phyloP scores from a whole-genome alignment of 2,888 invertebrate genomes.

The Nomada goodeniana region DNA sequence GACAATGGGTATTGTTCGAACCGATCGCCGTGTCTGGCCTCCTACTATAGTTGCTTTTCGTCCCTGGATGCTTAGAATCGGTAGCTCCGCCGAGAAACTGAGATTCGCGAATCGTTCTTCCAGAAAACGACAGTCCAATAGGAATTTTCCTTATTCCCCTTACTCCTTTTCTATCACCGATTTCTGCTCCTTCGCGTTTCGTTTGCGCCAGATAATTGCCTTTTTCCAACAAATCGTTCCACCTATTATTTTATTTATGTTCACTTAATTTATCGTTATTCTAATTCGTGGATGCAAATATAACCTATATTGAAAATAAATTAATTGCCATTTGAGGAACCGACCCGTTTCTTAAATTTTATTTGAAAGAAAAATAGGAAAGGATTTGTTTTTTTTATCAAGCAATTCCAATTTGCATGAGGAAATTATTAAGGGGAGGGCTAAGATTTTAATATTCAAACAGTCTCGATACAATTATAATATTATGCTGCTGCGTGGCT shows the following conservation, averaged over 20 bases:
- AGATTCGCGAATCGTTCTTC: slow-evolving; percentile 58
- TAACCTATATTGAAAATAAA: neutral
- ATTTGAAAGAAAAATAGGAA: no score
- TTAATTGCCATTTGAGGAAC: neutral
- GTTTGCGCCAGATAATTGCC: neutral
- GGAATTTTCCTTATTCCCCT: slow-evolving; percentile 49
- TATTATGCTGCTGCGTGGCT: no score
- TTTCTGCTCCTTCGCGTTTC: slow-evolving; percentile 12
- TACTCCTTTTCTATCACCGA: neutral
- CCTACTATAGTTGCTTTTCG: slow-evolving; percentile 59
- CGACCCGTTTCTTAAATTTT: neutral
- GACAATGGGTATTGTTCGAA: slow-evolving; percentile 81
- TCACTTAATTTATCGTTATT: neutral
- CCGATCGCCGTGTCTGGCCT: slow-evolving; percentile 63
- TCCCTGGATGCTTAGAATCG: slow-evolving; percentile 57
- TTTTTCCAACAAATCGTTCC: neutral
- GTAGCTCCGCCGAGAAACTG: slow-evolving; percentile 38
- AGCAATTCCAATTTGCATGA: no score
- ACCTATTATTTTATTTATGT: neutral
- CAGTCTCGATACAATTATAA: no score
- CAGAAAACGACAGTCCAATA: slow-evolving; percentile 60
- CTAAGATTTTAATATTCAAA: no score
- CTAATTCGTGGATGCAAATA: neutral
- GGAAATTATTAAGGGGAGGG: no score
- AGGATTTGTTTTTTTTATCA: no score